A percentile compares a stretch with the other conserved stretches of the same genome.
Conservation (phyloP, 2,113 vertebrate genomes). For the Pseudorhombus dupliciocellatus region DNA sequence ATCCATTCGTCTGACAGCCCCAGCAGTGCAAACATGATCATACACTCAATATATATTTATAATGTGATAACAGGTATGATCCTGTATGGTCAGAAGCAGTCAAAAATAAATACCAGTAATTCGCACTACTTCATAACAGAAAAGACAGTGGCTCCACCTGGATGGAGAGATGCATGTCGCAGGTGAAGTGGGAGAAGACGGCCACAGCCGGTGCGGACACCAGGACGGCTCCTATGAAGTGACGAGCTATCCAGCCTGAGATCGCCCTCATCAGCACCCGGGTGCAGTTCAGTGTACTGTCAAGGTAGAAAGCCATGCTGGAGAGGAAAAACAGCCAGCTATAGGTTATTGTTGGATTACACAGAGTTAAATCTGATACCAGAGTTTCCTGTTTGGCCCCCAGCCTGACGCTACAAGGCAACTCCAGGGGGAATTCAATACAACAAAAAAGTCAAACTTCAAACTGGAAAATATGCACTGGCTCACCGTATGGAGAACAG, state of each 20-base stretch:
- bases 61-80: neutral
- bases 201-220: conserved; percentile 92
- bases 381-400: neutral
- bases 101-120: neutral
- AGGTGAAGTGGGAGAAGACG: conserved; percentile 90
- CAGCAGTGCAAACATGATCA: neutral
- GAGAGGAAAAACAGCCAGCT: neutral
- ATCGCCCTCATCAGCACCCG: conserved; percentile 85
- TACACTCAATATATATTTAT: neutral
- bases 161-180: conserved; percentile 80
- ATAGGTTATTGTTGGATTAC: neutral
- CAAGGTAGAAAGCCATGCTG: conserved; percentile 95
- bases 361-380: too few species aligned
- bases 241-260: conserved; percentile 92
- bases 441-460: neutral
- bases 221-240: conserved; percentile 90
- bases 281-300: conserved; percentile 87
- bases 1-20: conserved; percentile 3
- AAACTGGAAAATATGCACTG: neutral
- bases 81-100: neutral
- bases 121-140: neutral
- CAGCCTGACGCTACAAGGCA: neutral
- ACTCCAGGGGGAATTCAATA: neutral
- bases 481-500: conserved; percentile 90
- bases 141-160: conserved; percentile 66